phyloP scores from a whole-genome alignment of 1,140 invertebrate genomes.

The Drosophila parvula region DNA sequence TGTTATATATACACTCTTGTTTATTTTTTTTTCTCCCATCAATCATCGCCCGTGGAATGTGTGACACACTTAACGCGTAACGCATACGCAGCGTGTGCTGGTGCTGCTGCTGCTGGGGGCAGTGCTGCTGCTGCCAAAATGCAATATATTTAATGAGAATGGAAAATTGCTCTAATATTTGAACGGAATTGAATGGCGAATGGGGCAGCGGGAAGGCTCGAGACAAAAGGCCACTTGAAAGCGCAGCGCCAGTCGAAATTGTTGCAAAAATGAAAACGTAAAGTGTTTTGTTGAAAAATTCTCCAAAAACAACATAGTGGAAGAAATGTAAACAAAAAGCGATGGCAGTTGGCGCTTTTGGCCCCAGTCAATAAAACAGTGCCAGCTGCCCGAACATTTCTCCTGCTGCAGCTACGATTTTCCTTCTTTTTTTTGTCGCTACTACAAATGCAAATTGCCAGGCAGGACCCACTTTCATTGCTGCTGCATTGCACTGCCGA shows the following conservation, averaged over 20 bases:
- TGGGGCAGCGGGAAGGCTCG: conserved; percentile 20
- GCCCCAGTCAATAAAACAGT: conserved; percentile 73
- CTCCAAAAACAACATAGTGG: conserved; percentile 74
- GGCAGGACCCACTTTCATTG: conserved; percentile 22
- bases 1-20: not conserved
- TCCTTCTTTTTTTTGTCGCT: not conserved
- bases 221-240: conserved; percentile 69
- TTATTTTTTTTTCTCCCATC: conserved; percentile 35
- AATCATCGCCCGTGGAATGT: conserved; percentile 44
- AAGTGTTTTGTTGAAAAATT: conserved; percentile 82
- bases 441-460: conserved; percentile 61
- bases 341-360: conserved; percentile 45
- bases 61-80: conserved; percentile 48
- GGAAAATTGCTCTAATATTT: conserved; percentile 61
- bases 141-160: conserved; percentile 50
- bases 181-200: conserved; percentile 35
- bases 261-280: conserved; percentile 75
- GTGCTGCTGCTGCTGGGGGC: not conserved
- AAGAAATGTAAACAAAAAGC: conserved; percentile 67
- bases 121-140: conserved; percentile 22
- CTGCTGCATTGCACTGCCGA: conserved; percentile 27
- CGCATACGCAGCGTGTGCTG: conserved; percentile 53
- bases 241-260: conserved; percentile 58
- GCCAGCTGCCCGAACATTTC: conserved; percentile 57
- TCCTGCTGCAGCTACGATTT: not conserved